These are phyloP conservation scores for Rotaria magnacalcarata DNA, from an alignment of 2,888 invertebrate genomes.

Conservation along the genomic window DNA sequence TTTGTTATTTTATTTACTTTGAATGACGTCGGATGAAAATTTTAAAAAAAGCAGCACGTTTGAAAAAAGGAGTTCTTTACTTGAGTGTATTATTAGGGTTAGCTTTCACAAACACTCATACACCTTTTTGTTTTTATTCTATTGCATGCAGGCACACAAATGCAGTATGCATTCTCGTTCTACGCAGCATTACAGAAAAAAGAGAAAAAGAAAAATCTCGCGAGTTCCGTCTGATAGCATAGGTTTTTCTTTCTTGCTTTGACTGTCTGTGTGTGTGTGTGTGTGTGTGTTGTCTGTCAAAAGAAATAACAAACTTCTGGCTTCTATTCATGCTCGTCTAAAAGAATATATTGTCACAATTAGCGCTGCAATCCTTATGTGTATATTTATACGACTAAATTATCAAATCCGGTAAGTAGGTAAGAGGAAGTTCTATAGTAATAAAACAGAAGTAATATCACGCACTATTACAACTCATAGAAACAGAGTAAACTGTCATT, in stretches of 20 bases:
- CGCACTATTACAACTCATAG: neutral
- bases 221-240: neutral
- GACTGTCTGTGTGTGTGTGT: neutral
- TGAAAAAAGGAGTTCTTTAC: neutral
- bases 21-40: neutral
- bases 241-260: neutral
- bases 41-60: neutral
- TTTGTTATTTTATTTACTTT: neutral
- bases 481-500: neutral
- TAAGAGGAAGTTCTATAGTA: neutral
- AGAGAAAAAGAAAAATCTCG: neutral
- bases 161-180: neutral
- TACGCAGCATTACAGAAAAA: neutral
- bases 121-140: neutral
- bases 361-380: neutral
- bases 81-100: neutral
- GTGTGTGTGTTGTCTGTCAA: neutral
- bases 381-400: neutral
- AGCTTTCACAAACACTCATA: neutral
- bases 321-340: conserved; percentile 14
- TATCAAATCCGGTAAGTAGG: neutral
- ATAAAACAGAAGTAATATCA: neutral
- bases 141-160: neutral
- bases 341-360: neutral
- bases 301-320: conserved; percentile 26